These are phyloP conservation scores for Mormyrus iriodes DNA, from an alignment of 2,113 vertebrate genomes.

Conservation along the genomic window DNA sequence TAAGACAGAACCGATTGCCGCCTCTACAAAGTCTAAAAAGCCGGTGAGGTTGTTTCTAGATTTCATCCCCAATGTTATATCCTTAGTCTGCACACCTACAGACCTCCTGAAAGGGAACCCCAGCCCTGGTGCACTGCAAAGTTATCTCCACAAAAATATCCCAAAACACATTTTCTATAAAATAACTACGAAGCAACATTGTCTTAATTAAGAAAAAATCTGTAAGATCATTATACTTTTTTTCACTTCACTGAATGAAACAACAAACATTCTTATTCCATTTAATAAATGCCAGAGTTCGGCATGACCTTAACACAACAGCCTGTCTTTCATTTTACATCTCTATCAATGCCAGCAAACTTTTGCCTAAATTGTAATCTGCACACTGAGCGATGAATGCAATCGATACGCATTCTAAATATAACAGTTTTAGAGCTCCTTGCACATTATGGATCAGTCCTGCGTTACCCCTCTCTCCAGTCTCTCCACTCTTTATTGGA, in stretches of 20 bases:
- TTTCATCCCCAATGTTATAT: neutral
- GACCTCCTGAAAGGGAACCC: neutral
- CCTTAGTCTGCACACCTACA: neutral
- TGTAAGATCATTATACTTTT: neutral
- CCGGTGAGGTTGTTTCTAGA: neutral
- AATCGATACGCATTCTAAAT: neutral
- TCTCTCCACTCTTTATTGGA: constrained; percentile 10
- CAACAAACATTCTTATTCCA: neutral
- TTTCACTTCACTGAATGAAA: neutral
- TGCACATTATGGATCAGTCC: neutral
- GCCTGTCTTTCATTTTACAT: neutral
- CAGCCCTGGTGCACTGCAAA: neutral
- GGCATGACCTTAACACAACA: neutral
- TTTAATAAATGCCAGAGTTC: neutral
- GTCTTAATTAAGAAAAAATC: neutral
- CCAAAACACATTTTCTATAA: neutral
- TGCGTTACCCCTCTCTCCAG: neutral
- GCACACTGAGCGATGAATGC: neutral
- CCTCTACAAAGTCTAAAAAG: neutral
- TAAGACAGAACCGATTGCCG: neutral
- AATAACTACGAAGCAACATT: neutral
- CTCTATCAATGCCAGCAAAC: neutral
- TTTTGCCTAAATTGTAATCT: neutral
- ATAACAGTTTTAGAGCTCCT: neutral
- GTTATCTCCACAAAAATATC: neutral